Base-by-base conservation (phyloP, 2,888 invertebrate genomes). In the Amaurobius ferox region DNA sequence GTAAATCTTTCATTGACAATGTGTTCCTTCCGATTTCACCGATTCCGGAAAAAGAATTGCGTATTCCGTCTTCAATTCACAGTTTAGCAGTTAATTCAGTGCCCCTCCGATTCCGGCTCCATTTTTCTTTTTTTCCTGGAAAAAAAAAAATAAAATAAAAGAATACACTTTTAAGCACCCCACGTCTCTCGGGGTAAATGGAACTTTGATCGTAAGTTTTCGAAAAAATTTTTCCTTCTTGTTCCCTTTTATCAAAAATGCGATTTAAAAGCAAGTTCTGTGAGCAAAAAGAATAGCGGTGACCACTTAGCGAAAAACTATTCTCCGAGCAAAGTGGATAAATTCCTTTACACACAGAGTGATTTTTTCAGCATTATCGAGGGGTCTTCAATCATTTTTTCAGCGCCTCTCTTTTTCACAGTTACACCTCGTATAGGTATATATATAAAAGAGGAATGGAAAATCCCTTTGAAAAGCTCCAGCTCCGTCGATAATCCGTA, bases 291-390 rank as follows among this genome's bases (percentile, higher is more conserved):
- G 48, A 68, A 29, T 35, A 26, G 23, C 66, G 55, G 55, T 83
- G 83, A 83, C 83, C 83, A 83, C 83, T 83, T 83, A 77, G 83
- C 55, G 83, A 77, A 83, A 77, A 83, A 83, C 76, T 83, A 83
- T 83, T 77, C 77, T 70, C 66, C 76, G 32, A 74, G 83, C 83
- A 83, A 83, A 83, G 83, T 83, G 83, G 83, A 83, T 83, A 83
- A 83, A 83, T 77, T 83, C 76, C 77, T 76, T 70, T 70, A 68
- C 81, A 81, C 77, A 71, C 79, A 79, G 79, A 23, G 23, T 77
- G 76, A 77, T 83, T 83, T 83, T 83, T 83, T 77, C 66, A 76
- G 39, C 83, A 77, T 83, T 83, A 83, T 77, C 71, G 76, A 39
- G 71, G 48, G 62, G 76, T 77, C 76, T 77, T 83, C 83, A 76